These are phyloP conservation scores for Agrochola lota DNA, from an alignment of 2,888 invertebrate species.

Conservation along the genomic window DNA sequence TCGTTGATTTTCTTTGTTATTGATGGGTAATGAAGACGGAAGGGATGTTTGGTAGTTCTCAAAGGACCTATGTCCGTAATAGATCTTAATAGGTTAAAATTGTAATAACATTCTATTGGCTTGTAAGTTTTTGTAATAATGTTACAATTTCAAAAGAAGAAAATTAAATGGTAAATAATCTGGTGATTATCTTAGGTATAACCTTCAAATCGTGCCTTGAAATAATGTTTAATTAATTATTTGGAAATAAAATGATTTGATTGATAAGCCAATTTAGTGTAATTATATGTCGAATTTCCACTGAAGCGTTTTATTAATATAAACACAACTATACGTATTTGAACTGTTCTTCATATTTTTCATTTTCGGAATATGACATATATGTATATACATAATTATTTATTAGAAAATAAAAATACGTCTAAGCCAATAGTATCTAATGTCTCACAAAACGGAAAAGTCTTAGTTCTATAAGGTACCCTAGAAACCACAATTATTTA, in stretches of 20 bases:
- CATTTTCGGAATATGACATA: background rate
- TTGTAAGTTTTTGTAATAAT: background rate
- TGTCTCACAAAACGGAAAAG: background rate
- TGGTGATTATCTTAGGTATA: background rate
- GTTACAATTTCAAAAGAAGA: background rate
- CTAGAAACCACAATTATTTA: constrained; percentile 13
- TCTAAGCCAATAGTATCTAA: background rate
- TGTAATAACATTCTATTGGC: background rate
- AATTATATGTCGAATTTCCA: background rate
- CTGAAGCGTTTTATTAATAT: background rate
- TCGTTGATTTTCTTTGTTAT: constrained; percentile 20
- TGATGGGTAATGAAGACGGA: background rate
- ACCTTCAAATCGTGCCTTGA: too few relatives aligned
- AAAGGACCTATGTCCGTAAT: background rate
- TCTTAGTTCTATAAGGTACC: background rate
- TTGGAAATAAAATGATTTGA: too few relatives aligned
- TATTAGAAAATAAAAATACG: background rate
- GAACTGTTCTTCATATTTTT: background rate
- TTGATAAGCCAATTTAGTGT: too few relatives aligned
- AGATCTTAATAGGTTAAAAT: background rate
- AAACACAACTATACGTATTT: background rate
- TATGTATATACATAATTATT: background rate
- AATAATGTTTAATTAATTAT: too few relatives aligned
- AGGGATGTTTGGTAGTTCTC: background rate
- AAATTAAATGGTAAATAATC: background rate